phyloP scores from a whole-genome alignment of 2,113 vertebrate genomes.

The Anarrhichthys ocellatus region DNA sequence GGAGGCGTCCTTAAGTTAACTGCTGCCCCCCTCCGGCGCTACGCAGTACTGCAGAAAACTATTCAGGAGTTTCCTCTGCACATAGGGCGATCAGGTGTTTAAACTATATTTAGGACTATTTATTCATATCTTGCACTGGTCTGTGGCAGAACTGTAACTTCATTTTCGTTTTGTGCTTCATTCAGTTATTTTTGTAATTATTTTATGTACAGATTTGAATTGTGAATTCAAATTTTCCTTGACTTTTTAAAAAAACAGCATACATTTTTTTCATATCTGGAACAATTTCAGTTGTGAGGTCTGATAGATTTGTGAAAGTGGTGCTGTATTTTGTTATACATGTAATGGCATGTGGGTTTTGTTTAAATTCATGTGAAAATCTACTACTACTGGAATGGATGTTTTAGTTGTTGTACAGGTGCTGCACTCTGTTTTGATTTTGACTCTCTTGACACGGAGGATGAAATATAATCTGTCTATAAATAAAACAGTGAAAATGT shows the following conservation, averaged over 20 bases:
- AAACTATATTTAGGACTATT: not conserved
- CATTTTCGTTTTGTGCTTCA: not conserved
- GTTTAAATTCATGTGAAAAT: not conserved
- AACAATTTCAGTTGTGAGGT: not conserved
- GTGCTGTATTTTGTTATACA: not conserved
- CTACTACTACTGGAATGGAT: not conserved
- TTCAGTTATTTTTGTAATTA: not conserved
- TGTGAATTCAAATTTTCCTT: not conserved
- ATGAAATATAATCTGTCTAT: not conserved
- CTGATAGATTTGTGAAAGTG: not conserved
- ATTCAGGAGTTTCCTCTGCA: not conserved
- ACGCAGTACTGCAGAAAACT: not conserved
- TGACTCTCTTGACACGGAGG: not conserved
- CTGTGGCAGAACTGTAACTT: not conserved
- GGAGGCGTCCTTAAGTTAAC: fast-evolving
- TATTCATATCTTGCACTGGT: not conserved
- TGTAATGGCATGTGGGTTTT: not conserved
- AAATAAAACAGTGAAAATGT: not conserved
- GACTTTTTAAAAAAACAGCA: not conserved
- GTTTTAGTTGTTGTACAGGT: not conserved
- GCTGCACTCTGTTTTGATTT: not conserved
- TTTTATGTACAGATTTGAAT: not conserved
- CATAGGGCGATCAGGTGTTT: not conserved
- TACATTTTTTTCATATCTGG: not conserved
- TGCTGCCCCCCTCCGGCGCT: conserved; percentile 38